These are phyloP conservation scores for Xestia ashworthii DNA, from an alignment of 2,888 invertebrate species.

Conservation along the genomic window DNA sequence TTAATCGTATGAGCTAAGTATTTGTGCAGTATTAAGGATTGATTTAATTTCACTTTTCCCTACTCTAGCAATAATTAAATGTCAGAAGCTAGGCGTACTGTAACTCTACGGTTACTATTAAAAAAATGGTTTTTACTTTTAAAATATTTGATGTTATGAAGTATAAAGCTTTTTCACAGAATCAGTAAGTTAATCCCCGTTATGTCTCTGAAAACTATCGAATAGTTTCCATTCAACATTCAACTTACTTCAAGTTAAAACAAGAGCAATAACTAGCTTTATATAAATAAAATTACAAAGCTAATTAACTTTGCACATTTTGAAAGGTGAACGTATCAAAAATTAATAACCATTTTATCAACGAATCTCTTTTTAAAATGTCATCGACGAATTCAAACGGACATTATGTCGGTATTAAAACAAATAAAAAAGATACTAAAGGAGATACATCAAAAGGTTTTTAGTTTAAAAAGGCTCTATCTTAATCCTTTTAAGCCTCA, in stretches of 20 bases:
- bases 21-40: not conserved
- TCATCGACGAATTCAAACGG: slow-evolving; percentile 72
- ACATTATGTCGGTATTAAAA: slow-evolving; percentile 68
- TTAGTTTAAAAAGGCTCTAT: slow-evolving; percentile 87
- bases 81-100: not conserved
- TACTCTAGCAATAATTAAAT: not conserved
- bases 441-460: slow-evolving; percentile 87
- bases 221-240: not conserved
- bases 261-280: slow-evolving; percentile 1
- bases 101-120: not conserved
- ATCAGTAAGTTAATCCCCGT: not conserved
- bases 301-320: slow-evolving; percentile 26
- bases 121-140: not conserved
- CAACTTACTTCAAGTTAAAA: not conserved
- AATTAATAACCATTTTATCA: slow-evolving; percentile 59
- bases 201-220: not conserved
- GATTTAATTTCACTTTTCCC: not conserved
- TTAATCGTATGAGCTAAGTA: not conserved
- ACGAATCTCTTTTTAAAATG: slow-evolving; percentile 64
- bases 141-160: not conserved
- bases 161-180: not conserved
- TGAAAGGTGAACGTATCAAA: slow-evolving; percentile 33
- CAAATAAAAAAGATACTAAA: slow-evolving; percentile 78
- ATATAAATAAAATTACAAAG: slow-evolving; percentile 16
- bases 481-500: slow-evolving; percentile 89